A percentile compares a stretch with the other conserved stretches of the same genome.
Evolutionary conservation across 2,113 vertebrate genomes (phyloP).

Genomic region (Hippocampus abdominalis): DNA sequence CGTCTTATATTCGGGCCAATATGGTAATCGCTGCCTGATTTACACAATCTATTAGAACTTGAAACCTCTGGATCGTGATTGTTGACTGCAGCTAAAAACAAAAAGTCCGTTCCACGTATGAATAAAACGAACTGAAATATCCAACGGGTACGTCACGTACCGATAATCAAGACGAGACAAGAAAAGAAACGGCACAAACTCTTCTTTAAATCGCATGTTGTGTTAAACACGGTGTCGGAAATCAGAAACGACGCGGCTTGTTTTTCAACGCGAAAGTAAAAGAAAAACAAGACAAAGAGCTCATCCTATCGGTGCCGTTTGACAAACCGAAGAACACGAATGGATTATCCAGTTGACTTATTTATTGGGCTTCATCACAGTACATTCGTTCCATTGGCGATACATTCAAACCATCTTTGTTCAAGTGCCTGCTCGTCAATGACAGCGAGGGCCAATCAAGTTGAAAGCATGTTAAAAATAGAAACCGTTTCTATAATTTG

Average conservation of each 20-base stretch:
- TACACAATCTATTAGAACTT: not conserved
- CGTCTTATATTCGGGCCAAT: too few relatives aligned
- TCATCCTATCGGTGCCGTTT: not conserved
- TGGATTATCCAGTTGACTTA: slow-evolving; percentile 23
- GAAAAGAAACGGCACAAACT: not conserved
- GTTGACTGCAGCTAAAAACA: not conserved
- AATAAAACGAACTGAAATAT: not conserved
- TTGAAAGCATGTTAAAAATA: slow-evolving; percentile 71
- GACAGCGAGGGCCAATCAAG: slow-evolving; percentile 50
- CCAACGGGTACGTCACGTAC: not conserved
- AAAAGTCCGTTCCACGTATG: not conserved
- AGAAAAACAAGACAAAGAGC: not conserved
- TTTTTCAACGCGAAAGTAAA: too few relatives aligned
- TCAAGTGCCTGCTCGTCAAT: slow-evolving; percentile 45
- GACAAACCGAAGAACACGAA: not conserved
- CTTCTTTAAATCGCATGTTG: not conserved
- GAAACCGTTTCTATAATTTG: slow-evolving; percentile 41
- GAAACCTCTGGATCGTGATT: not conserved
- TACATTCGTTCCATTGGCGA: slow-evolving; percentile 74
- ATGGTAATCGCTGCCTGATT: not conserved
- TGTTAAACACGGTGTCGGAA: not conserved
- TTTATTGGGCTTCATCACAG: slow-evolving; percentile 65
- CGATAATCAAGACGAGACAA: not conserved
- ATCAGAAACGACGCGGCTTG: not conserved
- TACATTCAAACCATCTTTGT: slow-evolving; percentile 69